phyloP scores from a whole-genome alignment of 1,140 invertebrate genomes.

The Sycobia sp. region DNA sequence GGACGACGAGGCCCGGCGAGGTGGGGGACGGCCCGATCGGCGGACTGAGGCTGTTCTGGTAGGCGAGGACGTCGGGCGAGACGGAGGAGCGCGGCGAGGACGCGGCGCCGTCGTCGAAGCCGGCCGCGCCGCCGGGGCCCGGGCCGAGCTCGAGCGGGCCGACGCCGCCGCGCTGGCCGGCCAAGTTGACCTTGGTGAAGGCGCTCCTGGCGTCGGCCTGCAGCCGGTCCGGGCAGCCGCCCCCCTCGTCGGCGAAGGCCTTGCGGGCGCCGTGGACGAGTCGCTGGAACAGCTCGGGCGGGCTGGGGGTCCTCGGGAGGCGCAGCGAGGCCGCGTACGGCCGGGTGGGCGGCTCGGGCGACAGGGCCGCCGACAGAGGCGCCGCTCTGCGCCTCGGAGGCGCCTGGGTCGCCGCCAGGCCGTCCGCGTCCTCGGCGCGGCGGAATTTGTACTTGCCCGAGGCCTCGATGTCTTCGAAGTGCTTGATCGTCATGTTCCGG shows the following conservation, averaged over 20 bases:
- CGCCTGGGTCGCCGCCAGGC: conserved; percentile 42
- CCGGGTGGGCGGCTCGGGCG: conserved; percentile 47
- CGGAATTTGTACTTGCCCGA: conserved; percentile 34
- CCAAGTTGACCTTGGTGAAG: conserved; percentile 75
- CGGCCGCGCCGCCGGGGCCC: background rate
- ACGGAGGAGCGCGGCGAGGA: conserved; percentile 71
- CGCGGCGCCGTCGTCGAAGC: conserved; percentile 55
- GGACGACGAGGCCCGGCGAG: too few species aligned
- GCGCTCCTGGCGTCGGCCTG: conserved; percentile 66
- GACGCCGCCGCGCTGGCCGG: conserved; percentile 46
- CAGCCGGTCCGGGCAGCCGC: conserved; percentile 42
- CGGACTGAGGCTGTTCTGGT: conserved; percentile 78
- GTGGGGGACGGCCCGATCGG: conserved; percentile 62
- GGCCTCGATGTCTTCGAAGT: conserved; percentile 42
- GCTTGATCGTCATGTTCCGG: conserved; percentile 51
- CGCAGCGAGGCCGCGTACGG: conserved; percentile 42
- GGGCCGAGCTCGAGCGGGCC: conserved; percentile 25
- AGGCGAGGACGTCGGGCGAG: conserved; percentile 75
- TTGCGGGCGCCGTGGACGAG: conserved; percentile 4
- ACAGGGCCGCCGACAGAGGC: conserved; percentile 52
- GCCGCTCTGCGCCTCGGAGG: conserved; percentile 51
- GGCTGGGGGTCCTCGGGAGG: conserved; percentile 49
- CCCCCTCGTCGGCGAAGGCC: conserved; percentile 36
- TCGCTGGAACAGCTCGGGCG: conserved; percentile 42
- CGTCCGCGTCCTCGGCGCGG: conserved; percentile 44